Evolutionary conservation across 2,797 vertebrate genomes (phyloP).

Genomic region (Enteromius afrohamiltoni): DNA sequence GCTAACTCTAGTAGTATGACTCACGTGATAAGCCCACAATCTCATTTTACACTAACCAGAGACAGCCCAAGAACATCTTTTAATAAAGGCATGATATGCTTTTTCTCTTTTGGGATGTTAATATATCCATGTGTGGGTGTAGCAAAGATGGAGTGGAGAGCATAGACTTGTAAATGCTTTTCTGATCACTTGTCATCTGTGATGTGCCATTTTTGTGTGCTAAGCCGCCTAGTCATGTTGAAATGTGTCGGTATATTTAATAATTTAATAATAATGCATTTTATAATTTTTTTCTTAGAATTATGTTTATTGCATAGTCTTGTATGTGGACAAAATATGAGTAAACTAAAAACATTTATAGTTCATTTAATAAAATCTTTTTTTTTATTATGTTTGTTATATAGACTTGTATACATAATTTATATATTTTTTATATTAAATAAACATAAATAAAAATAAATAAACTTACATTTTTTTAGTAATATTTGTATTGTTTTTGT

Average conservation of each 20-base stretch:
- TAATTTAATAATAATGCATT: neutral
- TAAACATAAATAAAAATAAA: no score
- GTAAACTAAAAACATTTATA: neutral
- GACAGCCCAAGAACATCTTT: conserved; percentile 31
- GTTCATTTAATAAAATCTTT: no score
- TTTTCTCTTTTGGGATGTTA: conserved; percentile 59
- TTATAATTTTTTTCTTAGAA: neutral
- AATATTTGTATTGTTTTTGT: neutral
- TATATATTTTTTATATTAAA: no score
- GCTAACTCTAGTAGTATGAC: conserved; percentile 35
- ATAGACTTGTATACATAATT: no score
- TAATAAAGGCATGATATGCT: conserved; percentile 56
- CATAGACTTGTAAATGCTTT: neutral
- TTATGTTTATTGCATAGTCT: neutral
- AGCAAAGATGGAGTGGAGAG: conserved; percentile 23
- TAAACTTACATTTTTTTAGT: neutral
- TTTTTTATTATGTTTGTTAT: no score
- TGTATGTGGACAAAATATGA: neutral
- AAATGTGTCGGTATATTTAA: neutral
- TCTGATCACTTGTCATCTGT: neutral
- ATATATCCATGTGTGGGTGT: conserved; percentile 53
- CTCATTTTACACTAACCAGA: conserved; percentile 44
- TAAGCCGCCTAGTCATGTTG: neutral
- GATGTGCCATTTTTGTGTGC: neutral
- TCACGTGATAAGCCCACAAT: conserved; percentile 38